These are phyloP conservation scores for Elephantulus edwardii DNA, from an alignment of 2,113 vertebrate genomes.

Conservation along the genomic window DNA sequence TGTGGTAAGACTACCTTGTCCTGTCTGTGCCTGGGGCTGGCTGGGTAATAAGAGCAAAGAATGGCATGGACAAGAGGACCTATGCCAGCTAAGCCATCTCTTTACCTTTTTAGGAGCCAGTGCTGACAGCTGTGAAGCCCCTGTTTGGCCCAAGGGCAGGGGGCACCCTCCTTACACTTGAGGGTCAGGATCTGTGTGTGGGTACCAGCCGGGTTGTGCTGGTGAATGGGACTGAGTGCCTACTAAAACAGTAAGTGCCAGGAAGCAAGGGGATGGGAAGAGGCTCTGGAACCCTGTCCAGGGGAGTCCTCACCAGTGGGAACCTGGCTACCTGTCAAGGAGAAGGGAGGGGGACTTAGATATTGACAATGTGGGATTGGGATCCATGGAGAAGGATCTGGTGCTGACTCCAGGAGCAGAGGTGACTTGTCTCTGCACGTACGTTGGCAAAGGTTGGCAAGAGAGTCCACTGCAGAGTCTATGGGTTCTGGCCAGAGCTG, in stretches of 20 bases:
- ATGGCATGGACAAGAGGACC: not conserved
- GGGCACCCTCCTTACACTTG: conserved; percentile 90
- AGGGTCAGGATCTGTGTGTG: conserved; percentile 85
- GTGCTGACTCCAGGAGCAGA: not conserved
- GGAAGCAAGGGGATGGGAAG: not conserved
- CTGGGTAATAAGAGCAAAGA: not conserved
- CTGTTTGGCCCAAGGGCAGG: conserved; percentile 91
- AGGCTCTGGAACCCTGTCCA: not conserved
- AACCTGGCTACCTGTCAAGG: not conserved
- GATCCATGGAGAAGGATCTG: not conserved
- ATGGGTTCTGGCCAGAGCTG: not conserved
- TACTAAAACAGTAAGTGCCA: conserved; percentile 60
- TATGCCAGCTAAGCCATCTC: not conserved
- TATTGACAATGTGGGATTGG: not conserved
- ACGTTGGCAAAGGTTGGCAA: not conserved
- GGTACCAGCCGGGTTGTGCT: conserved; percentile 89
- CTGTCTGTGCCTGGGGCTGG: not conserved
- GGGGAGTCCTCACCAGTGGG: not conserved
- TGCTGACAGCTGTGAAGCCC: conserved; percentile 87
- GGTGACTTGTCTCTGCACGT: not conserved
- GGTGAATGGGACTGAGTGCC: conserved; percentile 89
- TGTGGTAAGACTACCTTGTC: conserved; percentile 83
- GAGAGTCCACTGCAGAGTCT: not conserved
- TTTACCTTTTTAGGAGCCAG: conserved; percentile 85
- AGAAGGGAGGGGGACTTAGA: not conserved